Base-by-base conservation (phyloP, 2,888 invertebrate genomes). In the Lagria hirta region DNA sequence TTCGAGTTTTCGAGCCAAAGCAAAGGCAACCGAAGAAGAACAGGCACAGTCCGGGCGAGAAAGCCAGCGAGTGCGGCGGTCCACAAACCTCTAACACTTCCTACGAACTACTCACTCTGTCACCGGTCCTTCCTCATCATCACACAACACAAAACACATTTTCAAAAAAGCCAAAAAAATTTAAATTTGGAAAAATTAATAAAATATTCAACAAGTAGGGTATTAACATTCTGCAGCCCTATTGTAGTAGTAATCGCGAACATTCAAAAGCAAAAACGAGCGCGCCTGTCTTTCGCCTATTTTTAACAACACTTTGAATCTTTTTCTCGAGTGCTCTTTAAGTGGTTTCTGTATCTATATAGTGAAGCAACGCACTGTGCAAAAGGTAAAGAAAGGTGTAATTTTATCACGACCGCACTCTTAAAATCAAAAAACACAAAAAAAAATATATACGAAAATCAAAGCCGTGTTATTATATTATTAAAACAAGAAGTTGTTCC, bases 31-130 rank as follows among this genome's bases (percentile, higher is more conserved):
- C n/a, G n/a, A n/a, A n/a, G n/a, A n/a, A n/a, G n/a, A n/a, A 70
- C 49, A 71, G 72, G 52, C 72, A 76, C 54, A 73, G 77, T 57
- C 75, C 77, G 69, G 79, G 67, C 73, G 78, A 58, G 75, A 73
- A 54, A 77, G 74, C 66, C 75, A 75, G 53, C 69, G 74, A 75
- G 76, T 80, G 66, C 80, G 79, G 80, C 71, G 79, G 61, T 79
- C 79, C 65, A 65, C 62, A n/a, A n/a, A 61, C 62, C 64, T 69
- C 65, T 64, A 57, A 66, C 65, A 62, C 61, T 65, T 66, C 66
- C 64, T 68, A 68, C 66, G 65, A 66, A 67, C 65, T 65, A 60
- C 60, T 64, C 64, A 66, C 62, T 66, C 65, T 64, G 52, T 60
- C 62, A 62, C 65, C 60, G 62, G 60, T 62, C 63, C 64, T 64